Conservation (phyloP, 2,797 vertebrate species). For the Balearica regulorum region DNA sequence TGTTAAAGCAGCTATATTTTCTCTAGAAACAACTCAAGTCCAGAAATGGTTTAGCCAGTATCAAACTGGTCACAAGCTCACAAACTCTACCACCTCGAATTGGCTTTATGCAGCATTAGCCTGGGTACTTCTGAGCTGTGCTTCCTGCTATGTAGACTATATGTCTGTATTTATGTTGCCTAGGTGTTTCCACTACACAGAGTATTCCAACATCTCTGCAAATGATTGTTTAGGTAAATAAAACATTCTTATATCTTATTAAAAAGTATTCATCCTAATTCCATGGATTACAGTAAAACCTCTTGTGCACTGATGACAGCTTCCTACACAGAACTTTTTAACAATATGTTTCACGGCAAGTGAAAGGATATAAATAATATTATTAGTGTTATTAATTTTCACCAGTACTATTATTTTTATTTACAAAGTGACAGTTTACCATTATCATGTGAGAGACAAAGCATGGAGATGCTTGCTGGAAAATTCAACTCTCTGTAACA, state of each 20-base stretch:
- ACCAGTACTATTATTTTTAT: neutral
- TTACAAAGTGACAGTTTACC: neutral
- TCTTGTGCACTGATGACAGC: neutral
- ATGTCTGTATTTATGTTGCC: neutral
- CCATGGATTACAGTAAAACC: neutral
- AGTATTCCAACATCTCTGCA: neutral
- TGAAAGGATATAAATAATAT: neutral
- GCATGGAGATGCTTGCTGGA: neutral
- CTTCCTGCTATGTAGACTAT: neutral
- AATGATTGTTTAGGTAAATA: neutral
- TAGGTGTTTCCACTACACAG: neutral
- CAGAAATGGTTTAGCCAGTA: neutral
- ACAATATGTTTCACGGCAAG: neutral
- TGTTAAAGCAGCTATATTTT: neutral
- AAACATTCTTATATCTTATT: neutral
- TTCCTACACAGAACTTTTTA: neutral
- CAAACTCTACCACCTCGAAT: neutral
- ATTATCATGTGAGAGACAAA: neutral
- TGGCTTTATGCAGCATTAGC: neutral
- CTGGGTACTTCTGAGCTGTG: neutral
- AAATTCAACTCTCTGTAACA: neutral
- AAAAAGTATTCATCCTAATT: neutral
- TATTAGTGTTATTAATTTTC: neutral
- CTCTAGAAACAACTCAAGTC: neutral
- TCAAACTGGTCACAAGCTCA: neutral